A percentile compares a stretch with the other conserved stretches of the same genome.
Conservation (phyloP, 2,113 vertebrate genomes). For the Agelaius tricolor region DNA sequence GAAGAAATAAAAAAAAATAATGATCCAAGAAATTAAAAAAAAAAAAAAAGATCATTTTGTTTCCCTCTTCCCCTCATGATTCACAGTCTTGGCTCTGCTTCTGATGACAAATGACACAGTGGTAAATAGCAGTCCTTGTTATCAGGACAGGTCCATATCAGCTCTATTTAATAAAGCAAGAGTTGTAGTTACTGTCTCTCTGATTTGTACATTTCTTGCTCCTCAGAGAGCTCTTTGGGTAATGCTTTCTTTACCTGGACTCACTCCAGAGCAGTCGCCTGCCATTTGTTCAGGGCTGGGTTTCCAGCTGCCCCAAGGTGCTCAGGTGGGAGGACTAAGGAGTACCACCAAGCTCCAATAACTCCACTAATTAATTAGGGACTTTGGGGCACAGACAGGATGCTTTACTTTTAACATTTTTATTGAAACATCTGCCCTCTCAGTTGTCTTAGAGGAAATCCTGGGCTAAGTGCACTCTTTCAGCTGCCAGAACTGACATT, state of each 20-base stretch:
- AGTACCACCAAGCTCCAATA: constrained; percentile 12
- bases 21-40: too few species aligned
- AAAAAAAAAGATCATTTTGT: neutral
- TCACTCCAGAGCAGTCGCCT: neutral
- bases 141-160: neutral
- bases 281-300: neutral
- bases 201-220: neutral
- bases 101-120: neutral
- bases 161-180: neutral
- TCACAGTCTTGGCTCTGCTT: neutral
- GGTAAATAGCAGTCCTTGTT: neutral
- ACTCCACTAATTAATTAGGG: constrained; percentile 62
- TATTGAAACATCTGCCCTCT: constrained; percentile 65
- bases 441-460: constrained; percentile 35
- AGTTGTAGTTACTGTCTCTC: neutral
- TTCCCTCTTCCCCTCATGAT: neutral
- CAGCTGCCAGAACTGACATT: constrained; percentile 53
- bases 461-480: neutral
- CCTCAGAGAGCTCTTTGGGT: neutral
- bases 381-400: constrained; percentile 29
- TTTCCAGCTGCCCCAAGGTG: neutral
- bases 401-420: constrained; percentile 49
- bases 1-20: neutral
- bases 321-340: neutral
- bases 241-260: neutral